Evolutionary conservation across 1,140 invertebrate species (phyloP).

Genomic region (Papilio polyxenes): DNA sequence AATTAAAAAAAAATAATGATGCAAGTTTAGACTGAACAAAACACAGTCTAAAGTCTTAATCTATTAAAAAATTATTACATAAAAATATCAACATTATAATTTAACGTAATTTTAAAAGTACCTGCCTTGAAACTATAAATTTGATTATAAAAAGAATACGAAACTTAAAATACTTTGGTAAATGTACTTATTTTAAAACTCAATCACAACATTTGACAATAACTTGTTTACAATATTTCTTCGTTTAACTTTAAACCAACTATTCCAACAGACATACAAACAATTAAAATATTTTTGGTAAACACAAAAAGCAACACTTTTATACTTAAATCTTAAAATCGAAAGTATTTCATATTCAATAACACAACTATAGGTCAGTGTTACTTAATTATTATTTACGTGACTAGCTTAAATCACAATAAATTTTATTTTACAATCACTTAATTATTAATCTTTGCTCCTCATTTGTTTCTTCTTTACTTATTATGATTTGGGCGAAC

Average conservation of each 20-base stretch:
- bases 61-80: background rate
- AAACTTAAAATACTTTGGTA: background rate
- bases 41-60: background rate
- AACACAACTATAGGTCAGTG: background rate
- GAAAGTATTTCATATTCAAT: background rate
- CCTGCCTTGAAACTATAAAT: background rate
- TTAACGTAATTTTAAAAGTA: background rate
- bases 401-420: conserved; percentile 37
- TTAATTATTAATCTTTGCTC: conserved; percentile 18
- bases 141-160: background rate
- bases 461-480: conserved; percentile 17
- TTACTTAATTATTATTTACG: conserved; percentile 10
- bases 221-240: background rate
- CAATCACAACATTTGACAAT: background rate
- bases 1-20: background rate
- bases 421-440: background rate
- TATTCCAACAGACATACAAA: background rate
- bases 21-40: background rate
- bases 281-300: conserved; percentile 5
- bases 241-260: background rate
- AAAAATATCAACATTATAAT: background rate
- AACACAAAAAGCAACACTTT: conserved; percentile 11
- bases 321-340: background rate
- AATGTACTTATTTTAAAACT: conserved; percentile 10
- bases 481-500: background rate